These are phyloP conservation scores for Theristicus caerulescens DNA, from an alignment of 2,113 vertebrate genomes.

Conservation along the genomic window DNA sequence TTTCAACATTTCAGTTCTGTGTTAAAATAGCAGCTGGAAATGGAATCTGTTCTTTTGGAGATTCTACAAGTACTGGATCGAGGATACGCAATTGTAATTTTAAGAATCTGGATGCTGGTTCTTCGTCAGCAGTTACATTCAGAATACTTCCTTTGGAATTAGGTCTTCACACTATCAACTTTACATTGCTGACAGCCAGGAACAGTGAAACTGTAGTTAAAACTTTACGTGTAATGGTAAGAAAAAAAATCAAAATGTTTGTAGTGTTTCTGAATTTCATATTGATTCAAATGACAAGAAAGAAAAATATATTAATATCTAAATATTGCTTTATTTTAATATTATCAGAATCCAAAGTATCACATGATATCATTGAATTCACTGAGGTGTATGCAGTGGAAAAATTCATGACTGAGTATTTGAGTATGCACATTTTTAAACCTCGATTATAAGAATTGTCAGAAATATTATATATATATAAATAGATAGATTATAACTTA, in stretches of 20 bases:
- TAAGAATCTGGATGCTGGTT: conserved; percentile 28
- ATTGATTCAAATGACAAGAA: background rate
- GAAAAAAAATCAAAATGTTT: background rate
- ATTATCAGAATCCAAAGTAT: background rate
- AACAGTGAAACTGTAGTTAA: conserved; percentile 78
- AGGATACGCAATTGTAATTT: background rate
- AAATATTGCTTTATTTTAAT: background rate
- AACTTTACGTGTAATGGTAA: conserved; percentile 89
- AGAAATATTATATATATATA: background rate
- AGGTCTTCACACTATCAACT: conserved; percentile 84
- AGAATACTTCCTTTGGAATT: conserved; percentile 83
- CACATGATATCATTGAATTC: background rate
- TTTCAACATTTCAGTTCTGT: conserved; percentile 80
- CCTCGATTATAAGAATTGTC: background rate
- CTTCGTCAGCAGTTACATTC: conserved; percentile 71
- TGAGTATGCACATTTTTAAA: background rate
- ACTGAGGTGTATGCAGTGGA: background rate
- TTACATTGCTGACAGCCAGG: conserved; percentile 69
- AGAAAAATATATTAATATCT: background rate
- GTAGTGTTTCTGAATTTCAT: background rate
- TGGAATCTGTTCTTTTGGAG: conserved; percentile 79
- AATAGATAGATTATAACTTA: background rate
- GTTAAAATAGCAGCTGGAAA: conserved; percentile 75
- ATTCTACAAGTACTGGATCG: background rate
- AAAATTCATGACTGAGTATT: background rate